Conservation (phyloP, 2,888 invertebrate species). For the Drosophila mulleri region DNA sequence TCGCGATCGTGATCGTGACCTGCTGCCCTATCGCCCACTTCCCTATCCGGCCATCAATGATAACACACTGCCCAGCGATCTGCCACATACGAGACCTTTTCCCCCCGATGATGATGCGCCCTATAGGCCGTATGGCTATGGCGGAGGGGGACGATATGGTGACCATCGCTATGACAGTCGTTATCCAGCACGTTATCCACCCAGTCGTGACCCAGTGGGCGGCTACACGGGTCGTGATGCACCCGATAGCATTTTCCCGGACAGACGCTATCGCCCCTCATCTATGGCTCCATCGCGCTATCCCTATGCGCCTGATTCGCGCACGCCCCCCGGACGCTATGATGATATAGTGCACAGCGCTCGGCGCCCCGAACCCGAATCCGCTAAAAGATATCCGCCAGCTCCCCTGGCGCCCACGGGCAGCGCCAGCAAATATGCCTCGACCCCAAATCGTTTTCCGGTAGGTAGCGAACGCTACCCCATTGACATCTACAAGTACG, state of each 20-base stretch:
- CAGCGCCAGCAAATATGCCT: slow-evolving; percentile 86
- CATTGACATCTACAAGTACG: slow-evolving; percentile 85
- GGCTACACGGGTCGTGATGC: slow-evolving; percentile 83
- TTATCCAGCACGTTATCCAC: slow-evolving; percentile 77
- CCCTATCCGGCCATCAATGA: slow-evolving; percentile 82
- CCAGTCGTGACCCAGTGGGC: slow-evolving; percentile 75
- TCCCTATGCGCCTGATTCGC: slow-evolving; percentile 79
- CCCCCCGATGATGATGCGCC: slow-evolving; percentile 79
- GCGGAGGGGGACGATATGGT: slow-evolving; percentile 75
- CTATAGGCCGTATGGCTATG: slow-evolving; percentile 80
- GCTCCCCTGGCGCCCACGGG: slow-evolving; percentile 85
- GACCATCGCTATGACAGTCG: slow-evolving; percentile 80
- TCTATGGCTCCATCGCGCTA: slow-evolving; percentile 84
- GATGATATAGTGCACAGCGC: slow-evolving; percentile 82
- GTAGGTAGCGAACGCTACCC: slow-evolving; percentile 86
- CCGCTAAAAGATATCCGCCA: slow-evolving; percentile 86
- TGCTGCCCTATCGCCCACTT: slow-evolving; percentile 74
- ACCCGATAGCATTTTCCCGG: slow-evolving; percentile 85
- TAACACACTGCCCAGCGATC: slow-evolving; percentile 82
- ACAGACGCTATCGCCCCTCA: slow-evolving; percentile 84
- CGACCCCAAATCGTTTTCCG: slow-evolving; percentile 86
- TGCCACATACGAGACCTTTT: slow-evolving; percentile 84
- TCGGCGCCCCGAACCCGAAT: slow-evolving; percentile 85
- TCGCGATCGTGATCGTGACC: slow-evolving; percentile 63
- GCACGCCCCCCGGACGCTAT: slow-evolving; percentile 77